Conservation (phyloP, 2,888 invertebrate species). For the Andrena bicolor region DNA sequence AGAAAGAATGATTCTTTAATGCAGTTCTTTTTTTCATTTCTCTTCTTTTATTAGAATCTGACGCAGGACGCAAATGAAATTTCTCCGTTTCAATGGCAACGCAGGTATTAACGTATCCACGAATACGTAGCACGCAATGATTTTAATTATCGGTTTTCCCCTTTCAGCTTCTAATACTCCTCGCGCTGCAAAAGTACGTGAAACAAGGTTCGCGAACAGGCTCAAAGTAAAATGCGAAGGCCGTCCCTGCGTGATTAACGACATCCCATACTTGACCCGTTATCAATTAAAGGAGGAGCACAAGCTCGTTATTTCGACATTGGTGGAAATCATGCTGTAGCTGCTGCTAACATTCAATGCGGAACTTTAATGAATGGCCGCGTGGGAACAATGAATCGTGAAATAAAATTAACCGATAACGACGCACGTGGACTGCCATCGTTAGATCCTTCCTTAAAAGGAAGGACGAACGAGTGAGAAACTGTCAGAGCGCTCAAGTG, state of each 20-base stretch:
- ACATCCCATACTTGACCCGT: slow-evolving; percentile 52
- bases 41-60: no score
- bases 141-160: slow-evolving; percentile 20
- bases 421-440: slow-evolving; percentile 35
- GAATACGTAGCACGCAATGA: slow-evolving; percentile 5
- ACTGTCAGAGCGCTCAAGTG: neutral
- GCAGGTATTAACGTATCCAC: neutral
- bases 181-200: neutral
- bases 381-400: slow-evolving; percentile 55
- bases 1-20: no score
- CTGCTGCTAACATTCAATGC: neutral
- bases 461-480: slow-evolving; percentile 1
- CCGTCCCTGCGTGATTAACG: slow-evolving; percentile 55
- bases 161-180: neutral
- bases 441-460: slow-evolving; percentile 8
- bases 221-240: slow-evolving; percentile 10
- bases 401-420: slow-evolving; percentile 64
- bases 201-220: slow-evolving; percentile 38
- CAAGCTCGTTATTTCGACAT: slow-evolving; percentile 56
- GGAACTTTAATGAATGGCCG: slow-evolving; percentile 51
- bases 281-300: slow-evolving; percentile 53
- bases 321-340: slow-evolving; percentile 26
- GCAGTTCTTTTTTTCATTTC: no score
- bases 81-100: neutral
- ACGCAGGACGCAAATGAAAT: neutral